Evolutionary conservation across 1,140 invertebrate genomes (phyloP), one percentile per base, ranked within the genome.

Genomic region (Drusus annulatus): DNA sequence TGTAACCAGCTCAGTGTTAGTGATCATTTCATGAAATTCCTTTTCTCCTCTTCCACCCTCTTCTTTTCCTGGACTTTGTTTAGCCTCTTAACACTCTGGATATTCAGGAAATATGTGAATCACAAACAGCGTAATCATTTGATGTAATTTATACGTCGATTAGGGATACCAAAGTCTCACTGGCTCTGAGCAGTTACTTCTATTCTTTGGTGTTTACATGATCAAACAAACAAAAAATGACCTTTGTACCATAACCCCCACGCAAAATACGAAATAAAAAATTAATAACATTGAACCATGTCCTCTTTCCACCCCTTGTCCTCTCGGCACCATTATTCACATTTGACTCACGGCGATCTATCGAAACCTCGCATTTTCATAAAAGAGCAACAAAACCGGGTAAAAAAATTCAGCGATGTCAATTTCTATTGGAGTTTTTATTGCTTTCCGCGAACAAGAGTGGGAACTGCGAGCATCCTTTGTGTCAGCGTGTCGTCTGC

Each of bases 281-380:
- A 60, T 10, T 60, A 60, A 60, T 23, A 13, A 45, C 36, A 1
- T 45, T 8, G 19, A 23, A 21, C 56, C 8, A 10, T 60, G n/a
- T 60, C 23, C 10, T 2, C 19, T 21, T 58, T 60, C 56, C 17
- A 8, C n/a, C n/a, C n/a, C n/a, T n/a, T n/a, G n/a, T n/a, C n/a
- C n/a, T n/a, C n/a, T n/a, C n/a, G 8, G 19, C 3, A 23, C 17
- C 13, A 23, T 21, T 60, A 21, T 19, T 60, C 7, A 60, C 23
- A 3, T 1, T 15, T 7, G 16, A 23, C 23, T 60, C 13, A 1
- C 19, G 8, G 10, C 56, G 19, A 13, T 5, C 17, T 2, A 13
- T 60, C 23, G 19, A 60, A 60, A 60, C 56, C 17, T 60, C 19
- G 23, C n/a, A 23, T 60, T 21, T 60, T 60, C 23, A 60, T 60